Evolutionary conservation across 1,140 invertebrate species (phyloP).

Genomic region (Eriosoma lanigerum): DNA sequence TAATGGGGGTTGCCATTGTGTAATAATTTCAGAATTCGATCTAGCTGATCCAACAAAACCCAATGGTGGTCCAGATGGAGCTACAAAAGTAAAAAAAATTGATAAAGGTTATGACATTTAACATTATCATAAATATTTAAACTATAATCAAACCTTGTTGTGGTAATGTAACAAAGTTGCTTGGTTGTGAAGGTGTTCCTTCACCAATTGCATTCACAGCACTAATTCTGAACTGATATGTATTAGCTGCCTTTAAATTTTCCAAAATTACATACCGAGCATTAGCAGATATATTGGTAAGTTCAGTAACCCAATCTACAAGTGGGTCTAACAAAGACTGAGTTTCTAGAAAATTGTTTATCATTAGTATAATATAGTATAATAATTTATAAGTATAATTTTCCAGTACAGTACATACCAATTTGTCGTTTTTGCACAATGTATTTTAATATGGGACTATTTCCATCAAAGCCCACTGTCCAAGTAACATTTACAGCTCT

Average conservation of each 20-base stretch:
- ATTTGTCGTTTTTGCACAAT: conserved; percentile 89
- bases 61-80: conserved; percentile 83
- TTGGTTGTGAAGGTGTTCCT: conserved; percentile 84
- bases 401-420: too few species aligned
- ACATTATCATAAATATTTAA: neutral
- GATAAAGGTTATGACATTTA: neutral
- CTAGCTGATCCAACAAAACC: conserved; percentile 89
- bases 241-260: conserved; percentile 88
- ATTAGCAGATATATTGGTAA: conserved; percentile 80
- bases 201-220: conserved; percentile 95
- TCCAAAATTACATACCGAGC: conserved; percentile 78
- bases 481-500: conserved; percentile 87
- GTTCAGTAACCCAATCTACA: conserved; percentile 84
- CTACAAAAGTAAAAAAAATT: conserved; percentile 60
- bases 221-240: conserved; percentile 93
- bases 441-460: conserved; percentile 90
- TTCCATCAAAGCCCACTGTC: conserved; percentile 95
- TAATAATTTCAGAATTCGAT: conserved; percentile 92
- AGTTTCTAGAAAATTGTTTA: conserved; percentile 35
- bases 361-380: neutral
- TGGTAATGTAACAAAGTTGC: conserved; percentile 82
- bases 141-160: conserved; percentile 79
- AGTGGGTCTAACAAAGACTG: conserved; percentile 67
- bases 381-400: neutral
- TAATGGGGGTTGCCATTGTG: conserved; percentile 93